Percentiles rank a stretch among this genome's conserved stretches.
Evolutionary conservation across 2,113 vertebrate genomes (phyloP).

Genomic region (Vulpes lagopus): DNA sequence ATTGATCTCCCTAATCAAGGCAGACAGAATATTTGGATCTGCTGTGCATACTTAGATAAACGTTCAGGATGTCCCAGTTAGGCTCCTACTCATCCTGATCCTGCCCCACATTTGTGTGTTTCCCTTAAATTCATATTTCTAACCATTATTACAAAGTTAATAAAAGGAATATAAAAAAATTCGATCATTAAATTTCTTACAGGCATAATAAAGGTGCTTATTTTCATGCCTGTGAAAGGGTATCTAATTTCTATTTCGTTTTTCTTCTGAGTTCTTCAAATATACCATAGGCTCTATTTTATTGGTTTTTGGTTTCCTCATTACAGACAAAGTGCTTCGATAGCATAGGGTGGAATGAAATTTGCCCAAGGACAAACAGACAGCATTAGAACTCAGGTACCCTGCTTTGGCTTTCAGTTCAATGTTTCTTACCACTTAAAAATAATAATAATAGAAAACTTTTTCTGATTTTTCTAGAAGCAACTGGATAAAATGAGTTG

Average conservation of each 20-base stretch:
- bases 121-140: slow-evolving; percentile 6
- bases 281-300: slow-evolving; percentile 54
- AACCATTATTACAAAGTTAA: not conserved
- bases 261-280: slow-evolving; percentile 57
- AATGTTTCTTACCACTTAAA: not conserved
- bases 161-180: slow-evolving; percentile 29
- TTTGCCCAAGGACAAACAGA: slow-evolving; percentile 56
- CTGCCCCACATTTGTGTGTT: not conserved
- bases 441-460: not conserved
- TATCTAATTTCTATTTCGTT: slow-evolving; percentile 64
- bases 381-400: not conserved
- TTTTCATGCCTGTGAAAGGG: slow-evolving; percentile 2
- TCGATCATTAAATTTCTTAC: slow-evolving; percentile 41
- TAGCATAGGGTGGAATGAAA: slow-evolving; percentile 41
- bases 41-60: not conserved
- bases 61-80: not conserved
- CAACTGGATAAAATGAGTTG: not conserved
- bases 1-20: not conserved
- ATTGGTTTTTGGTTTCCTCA: slow-evolving; percentile 48
- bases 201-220: slow-evolving; percentile 51
- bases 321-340: slow-evolving; percentile 51
- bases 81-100: not conserved
- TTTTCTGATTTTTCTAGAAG: not conserved
- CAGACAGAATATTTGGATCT: not conserved
- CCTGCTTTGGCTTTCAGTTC: slow-evolving; percentile 5